Base-by-base conservation (phyloP, 23 tunicate genomes). In the Styela plicata region DNA sequence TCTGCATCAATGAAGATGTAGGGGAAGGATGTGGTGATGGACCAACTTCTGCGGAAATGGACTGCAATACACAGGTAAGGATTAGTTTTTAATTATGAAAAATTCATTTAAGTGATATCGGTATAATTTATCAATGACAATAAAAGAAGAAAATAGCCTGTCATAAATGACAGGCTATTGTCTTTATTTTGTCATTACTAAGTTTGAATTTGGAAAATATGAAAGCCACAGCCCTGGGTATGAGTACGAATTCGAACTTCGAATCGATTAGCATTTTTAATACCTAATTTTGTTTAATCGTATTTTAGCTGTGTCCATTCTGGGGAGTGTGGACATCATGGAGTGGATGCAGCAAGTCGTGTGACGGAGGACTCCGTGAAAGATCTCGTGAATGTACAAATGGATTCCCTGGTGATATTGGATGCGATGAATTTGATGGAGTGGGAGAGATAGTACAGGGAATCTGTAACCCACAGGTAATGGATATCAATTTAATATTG, bases 241-340 rank as follows among this genome's bases (percentile, higher is more conserved):
- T n/a, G n/a, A n/a, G n/a, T n/a, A n/a, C n/a, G n/a, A n/a, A n/a
- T n/a, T n/a, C n/a, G n/a, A n/a, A n/a, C n/a, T n/a, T n/a, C n/a
- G n/a, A n/a, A n/a, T n/a, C n/a, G n/a, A n/a, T n/a, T n/a, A n/a
- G n/a, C n/a, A n/a, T n/a, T n/a, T n/a, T n/a, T n/a, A n/a, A n/a
- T 66, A 66, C 71, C 10, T 66, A 5, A 66, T 66, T 28, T 66
- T 26, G 10, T 66, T 28, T 66, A 7, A 66, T 28, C 19, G 21
- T 19, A 21, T 66, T 66, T 10, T 66, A 66, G 71, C 71, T 5
- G 16, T 95, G 99, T 80, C 96, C 99, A 1, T 74, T 73, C 31
- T 95, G 95, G 92, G 66, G 85, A 31, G 34, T 27, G 2, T 95
- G 99, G 99, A 79, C 78, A 20, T 34, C 78, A 3, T 89, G 95